These are phyloP conservation scores for Prinia subflava DNA, from an alignment of 2,113 vertebrate genomes.

Conservation along the genomic window DNA sequence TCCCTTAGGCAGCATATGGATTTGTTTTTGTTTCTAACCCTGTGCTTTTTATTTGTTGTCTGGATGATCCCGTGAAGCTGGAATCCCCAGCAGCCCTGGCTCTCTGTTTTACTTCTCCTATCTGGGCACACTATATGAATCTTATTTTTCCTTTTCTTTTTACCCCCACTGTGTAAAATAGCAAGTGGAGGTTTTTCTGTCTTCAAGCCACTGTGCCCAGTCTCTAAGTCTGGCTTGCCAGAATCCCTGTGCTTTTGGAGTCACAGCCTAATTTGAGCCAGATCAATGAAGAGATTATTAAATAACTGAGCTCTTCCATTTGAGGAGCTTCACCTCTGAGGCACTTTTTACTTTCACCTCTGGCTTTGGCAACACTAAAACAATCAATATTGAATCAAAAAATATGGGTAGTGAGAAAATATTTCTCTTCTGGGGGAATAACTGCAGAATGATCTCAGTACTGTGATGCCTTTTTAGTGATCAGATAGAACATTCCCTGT, in stretches of 20 bases:
- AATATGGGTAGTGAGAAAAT: neutral
- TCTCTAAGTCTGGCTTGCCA: neutral
- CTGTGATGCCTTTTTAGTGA: neutral
- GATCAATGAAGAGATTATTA: slow-evolving; percentile 12
- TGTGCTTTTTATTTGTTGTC: neutral
- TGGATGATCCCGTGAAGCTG: neutral
- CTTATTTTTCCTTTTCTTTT: no score
- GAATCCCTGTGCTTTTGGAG: neutral
- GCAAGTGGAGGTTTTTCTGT: neutral
- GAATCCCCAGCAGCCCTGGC: neutral
- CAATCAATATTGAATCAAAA: slow-evolving; percentile 26
- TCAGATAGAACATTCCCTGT: neutral
- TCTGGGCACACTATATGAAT: neutral
- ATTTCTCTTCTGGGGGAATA: neutral
- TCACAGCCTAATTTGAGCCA: neutral
- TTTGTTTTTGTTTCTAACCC: slow-evolving; percentile 14
- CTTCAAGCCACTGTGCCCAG: neutral
- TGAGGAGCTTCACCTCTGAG: neutral
- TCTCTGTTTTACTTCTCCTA: neutral
- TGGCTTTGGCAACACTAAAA: neutral
- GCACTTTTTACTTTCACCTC: neutral
- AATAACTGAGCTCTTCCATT: slow-evolving; percentile 20
- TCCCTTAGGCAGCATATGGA: slow-evolving; percentile 47
- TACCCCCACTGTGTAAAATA: neutral
- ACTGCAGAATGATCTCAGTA: neutral